Evolutionary conservation across 2,113 vertebrate genomes (phyloP), one percentile per base, ranked within the genome.

Genomic region (Hippocampus abdominalis): DNA sequence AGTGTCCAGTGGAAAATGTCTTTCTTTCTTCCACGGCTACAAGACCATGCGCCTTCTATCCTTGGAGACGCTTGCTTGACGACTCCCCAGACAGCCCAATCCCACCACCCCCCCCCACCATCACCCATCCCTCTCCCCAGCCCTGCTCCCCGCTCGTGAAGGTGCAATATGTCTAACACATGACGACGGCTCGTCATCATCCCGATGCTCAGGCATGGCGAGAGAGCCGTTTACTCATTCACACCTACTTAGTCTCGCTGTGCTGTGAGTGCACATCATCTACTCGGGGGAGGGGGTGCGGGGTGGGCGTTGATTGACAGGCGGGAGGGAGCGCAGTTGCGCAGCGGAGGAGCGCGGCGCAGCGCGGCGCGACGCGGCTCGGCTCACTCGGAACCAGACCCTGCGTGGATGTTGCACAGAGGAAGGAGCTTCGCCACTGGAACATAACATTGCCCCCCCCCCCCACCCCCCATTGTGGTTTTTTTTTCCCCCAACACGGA

Each of bases 341-440:
- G 76, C 73, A 62, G 66, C 72, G 61, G 57, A 8, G 65, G 74
- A 88, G 77, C 81, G 78, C 85, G 75, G 78, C 85, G 75, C 75
- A 27, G 76, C 32, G 0, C 32, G 32, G 32, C 32, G 4, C 32
- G 5, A 6, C 32, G 0, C 32, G 32, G 32, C 32, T 36, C 32
- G 32, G 29, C 29, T 2, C 29, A 29, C 32, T 62, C 60, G 32
- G 60, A 39, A 39, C 3, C 60, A 62, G 29, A 62, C 1, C 20
- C 18, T 62, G 32, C 11, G 32, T 40, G 40, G 40, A n/a, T 44
- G 62, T 42, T 42, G 62, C 62, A 63, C n/a, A 27, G 39, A n/a
- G 61, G 62, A 64, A 60, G 57, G 25, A 60, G 57, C 51, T 10
- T 53, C 49, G 13, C 27, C 27, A 29, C 57, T 16, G 57, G 57